Base-by-base conservation (phyloP, 2,797 vertebrate genomes). In the Spinus pinus region DNA sequence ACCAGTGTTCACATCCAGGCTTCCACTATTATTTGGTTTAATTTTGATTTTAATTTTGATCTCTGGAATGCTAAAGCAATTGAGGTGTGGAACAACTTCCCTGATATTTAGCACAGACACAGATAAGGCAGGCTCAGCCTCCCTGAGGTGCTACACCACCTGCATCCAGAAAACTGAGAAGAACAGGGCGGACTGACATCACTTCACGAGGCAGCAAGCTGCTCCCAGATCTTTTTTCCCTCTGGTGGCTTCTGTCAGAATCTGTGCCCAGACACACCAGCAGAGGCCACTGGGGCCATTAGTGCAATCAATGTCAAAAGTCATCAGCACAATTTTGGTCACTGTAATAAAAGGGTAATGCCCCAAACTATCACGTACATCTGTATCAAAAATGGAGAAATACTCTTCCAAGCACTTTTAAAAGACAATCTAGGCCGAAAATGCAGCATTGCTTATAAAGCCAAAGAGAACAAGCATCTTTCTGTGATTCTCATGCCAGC, bases 341-440 rank as follows among this genome's bases (percentile, higher is more conserved):
- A 25, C 22, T 30, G 6, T 27, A 51, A 64, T 53, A 35, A 74
- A 77, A 73, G 9, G 21, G 33, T 53, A 71, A 8, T 57, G 24
- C 15, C 25, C n/a, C 0, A 0, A 0, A 67, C 42, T 23, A 73
- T 3, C 42, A 69, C 17, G n/a, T 14, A 47, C 2, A 51, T 22
- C 24, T 56, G 13, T 35, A 35, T 20, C 51, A 75, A 39, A 44
- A 88, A 69, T 0, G 1, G 8, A 90, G 33, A 49, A 86, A 74
- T 35, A 58, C 3, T 47, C 16, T 86, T 64, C 20, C 21, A 77
- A 56, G n/a, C 4, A 73, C 51, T 57, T 80, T 91, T 33, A 28
- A 67, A 85, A 47, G 12, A 67, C 17, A 51, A 92, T 8, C 35
- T 18, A 57, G 9, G 27, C 13, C 5, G 19, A 78, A 80, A 51